Evolutionary conservation across 2,888 invertebrate species (phyloP).

Genomic region (Polydesmus complanatus): DNA sequence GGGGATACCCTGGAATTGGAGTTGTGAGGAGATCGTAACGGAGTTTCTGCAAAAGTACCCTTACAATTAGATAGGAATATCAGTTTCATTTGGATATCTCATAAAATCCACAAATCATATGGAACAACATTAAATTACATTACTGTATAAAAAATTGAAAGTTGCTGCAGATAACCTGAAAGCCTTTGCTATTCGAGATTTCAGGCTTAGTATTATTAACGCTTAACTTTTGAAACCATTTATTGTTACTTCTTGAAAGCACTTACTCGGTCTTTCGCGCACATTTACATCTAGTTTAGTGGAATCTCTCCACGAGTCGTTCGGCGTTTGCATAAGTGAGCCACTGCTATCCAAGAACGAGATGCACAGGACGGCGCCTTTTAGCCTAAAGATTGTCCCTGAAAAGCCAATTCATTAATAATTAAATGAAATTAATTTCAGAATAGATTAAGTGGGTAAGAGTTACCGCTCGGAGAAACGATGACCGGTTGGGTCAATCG

Average conservation of each 20-base stretch:
- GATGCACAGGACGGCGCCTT: constrained; percentile 85
- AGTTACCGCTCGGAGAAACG: constrained; percentile 70
- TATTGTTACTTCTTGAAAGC: not conserved
- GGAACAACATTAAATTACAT: too few relatives aligned
- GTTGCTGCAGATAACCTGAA: not conserved
- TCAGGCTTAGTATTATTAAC: not conserved
- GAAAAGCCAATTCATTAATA: constrained; percentile 24
- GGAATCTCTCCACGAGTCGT: constrained; percentile 87
- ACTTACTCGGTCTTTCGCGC: constrained; percentile 20
- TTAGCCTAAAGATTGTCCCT: constrained; percentile 91
- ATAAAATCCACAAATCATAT: too few relatives aligned
- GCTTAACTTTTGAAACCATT: not conserved
- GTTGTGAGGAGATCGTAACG: constrained; percentile 32
- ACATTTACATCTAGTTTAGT: constrained; percentile 31
- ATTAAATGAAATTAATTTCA: not conserved
- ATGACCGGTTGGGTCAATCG: constrained; percentile 72
- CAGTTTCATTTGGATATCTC: too few relatives aligned
- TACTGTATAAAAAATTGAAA: not conserved
- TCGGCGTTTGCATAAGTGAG: constrained; percentile 74
- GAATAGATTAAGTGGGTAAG: not conserved
- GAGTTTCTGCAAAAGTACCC: constrained; percentile 27
- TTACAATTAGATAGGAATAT: not conserved
- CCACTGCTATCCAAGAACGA: constrained; percentile 94
- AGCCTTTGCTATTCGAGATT: not conserved
- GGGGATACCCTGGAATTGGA: constrained; percentile 30